Conservation (phyloP, 2,888 invertebrate species). For the Seladonia tumulorum region DNA sequence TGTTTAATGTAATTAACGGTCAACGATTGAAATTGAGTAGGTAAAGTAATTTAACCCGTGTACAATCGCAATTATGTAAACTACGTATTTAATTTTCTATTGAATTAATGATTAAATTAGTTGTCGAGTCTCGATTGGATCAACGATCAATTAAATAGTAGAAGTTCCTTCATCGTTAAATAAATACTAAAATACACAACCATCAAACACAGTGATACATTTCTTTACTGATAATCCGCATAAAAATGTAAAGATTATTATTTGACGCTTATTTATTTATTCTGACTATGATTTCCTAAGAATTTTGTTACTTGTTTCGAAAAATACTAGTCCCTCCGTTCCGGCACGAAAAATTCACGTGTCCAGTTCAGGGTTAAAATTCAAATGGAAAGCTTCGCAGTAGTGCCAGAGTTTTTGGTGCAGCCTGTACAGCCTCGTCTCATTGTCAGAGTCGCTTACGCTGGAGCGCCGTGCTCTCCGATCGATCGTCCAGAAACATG, state of each 20-base stretch:
- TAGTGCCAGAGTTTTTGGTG: neutral
- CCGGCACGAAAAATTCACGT: too few species aligned
- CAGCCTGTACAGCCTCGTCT: constrained; percentile 9
- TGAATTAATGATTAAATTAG: neutral
- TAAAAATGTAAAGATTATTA: neutral
- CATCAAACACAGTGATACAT: neutral
- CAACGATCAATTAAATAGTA: neutral
- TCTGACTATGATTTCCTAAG: neutral
- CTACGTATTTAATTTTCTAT: neutral
- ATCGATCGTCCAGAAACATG: constrained; percentile 65
- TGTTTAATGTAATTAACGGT: neutral
- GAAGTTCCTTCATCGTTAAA: neutral
- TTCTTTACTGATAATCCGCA: neutral
- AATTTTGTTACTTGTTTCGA: too few species aligned
- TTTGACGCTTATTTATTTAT: neutral
- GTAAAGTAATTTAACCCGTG: neutral
- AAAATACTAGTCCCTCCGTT: too few species aligned
- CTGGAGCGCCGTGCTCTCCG: constrained; percentile 48
- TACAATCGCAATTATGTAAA: neutral
- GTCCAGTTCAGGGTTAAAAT: too few species aligned
- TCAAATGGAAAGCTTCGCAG: neutral
- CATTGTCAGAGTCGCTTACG: constrained; percentile 42
- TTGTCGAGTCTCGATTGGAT: neutral
- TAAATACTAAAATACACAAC: neutral
- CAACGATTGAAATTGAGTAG: neutral